phyloP scores from a whole-genome alignment of 2,888 invertebrate species.

The Oegoconia quadripuncta region DNA sequence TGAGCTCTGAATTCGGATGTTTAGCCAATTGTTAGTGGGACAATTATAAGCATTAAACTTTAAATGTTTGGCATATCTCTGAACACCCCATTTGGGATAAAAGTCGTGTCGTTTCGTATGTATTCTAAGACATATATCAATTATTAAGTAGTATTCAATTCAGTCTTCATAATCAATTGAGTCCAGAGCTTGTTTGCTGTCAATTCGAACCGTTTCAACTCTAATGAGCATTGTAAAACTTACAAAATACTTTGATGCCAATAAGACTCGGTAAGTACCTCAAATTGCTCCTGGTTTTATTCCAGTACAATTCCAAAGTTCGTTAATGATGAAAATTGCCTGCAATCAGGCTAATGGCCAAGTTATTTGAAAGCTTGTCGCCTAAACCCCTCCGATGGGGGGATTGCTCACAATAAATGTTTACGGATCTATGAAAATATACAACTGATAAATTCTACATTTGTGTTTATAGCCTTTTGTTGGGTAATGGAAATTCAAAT shows the following conservation, averaged over 20 bases:
- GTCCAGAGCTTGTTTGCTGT: not conserved
- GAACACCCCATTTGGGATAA: no score
- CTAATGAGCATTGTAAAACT: not conserved
- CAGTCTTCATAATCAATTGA: no score
- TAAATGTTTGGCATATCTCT: no score
- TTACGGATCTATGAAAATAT: slow-evolving; percentile 3
- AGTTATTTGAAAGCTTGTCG: slow-evolving; percentile 34
- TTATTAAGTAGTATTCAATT: not conserved
- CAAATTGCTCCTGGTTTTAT: slow-evolving; percentile 31
- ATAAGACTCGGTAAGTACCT: slow-evolving; percentile 7
- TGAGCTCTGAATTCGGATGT: no score
- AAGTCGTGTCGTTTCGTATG: no score
- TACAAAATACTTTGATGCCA: not conserved
- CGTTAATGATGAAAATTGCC: slow-evolving; percentile 40
- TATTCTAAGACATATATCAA: no score
- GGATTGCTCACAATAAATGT: slow-evolving; percentile 18
- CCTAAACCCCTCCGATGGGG: slow-evolving; percentile 8
- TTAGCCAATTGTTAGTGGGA: no score
- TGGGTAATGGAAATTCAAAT: no score
- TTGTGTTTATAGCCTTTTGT: not conserved
- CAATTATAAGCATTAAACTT: no score
- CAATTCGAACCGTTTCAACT: not conserved
- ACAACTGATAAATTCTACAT: not conserved
- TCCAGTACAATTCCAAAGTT: slow-evolving; percentile 33
- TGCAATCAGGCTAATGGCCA: slow-evolving; percentile 41